Base-by-base conservation (phyloP, 2,113 vertebrate genomes). In the Chrysochloris asiatica region DNA sequence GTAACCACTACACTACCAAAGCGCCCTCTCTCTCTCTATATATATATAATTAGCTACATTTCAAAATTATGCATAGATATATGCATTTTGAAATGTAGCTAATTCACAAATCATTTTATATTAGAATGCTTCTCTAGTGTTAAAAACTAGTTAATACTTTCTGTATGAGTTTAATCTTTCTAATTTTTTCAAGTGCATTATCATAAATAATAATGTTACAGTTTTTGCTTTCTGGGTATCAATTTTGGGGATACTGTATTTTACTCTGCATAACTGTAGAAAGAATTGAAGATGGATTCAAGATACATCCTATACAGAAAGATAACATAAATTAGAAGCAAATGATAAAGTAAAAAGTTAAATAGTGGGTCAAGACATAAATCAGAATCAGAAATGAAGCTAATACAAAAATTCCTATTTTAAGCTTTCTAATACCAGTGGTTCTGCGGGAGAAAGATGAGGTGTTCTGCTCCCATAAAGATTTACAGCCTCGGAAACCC, bases 361-460 rank as follows among this genome's bases (percentile, higher is more conserved):
- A 83, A 56, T 26, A 80, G 14, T 30, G 6, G 41, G 38, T 92
- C 84, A 95, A 73, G 63, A 41, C 41, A 83, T 72, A 91, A 88
- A 93, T 89, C 92, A 84, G 59, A 92, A 80, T 92, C 36, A 91
- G 9, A 95, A 95, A 77, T 78, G 67, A 89, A 91, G 65, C 45
- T 65, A 83, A 89, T 76, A 8, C 26, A 90, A 92, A 80, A 76
- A 72, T 92, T 94, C 5, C 38, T 83, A 72, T 81, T 80, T 17
- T 89, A 85, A 85, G 28, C 30, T 82, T 90, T 91, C 26, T 77
- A n/a, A n/a, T n/a, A n/a, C n/a, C n/a, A n/a, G n/a, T n/a, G n/a
- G n/a, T n/a, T n/a, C n/a, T n/a, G n/a, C n/a, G n/a, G n/a, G n/a
- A n/a, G n/a, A n/a, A n/a, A n/a, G n/a, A n/a, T n/a, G n/a, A n/a